Evolutionary conservation across 2,797 vertebrate species (phyloP).

Genomic region (Sebastiscus albofasciatus): DNA sequence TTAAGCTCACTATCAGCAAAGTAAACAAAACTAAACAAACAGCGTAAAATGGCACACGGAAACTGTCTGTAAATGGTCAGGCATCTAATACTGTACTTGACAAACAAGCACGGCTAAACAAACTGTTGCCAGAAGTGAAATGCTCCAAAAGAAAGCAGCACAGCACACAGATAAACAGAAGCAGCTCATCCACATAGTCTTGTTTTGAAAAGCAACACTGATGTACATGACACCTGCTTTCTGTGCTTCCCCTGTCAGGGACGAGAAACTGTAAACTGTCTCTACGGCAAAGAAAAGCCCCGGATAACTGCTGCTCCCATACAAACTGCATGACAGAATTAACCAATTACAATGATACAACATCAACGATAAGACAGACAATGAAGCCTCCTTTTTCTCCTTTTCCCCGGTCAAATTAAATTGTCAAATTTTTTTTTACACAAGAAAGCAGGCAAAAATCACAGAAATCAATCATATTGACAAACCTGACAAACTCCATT

Average conservation of each 20-base stretch:
- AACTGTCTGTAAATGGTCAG: not conserved
- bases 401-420: slow-evolving; percentile 80
- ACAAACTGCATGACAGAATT: slow-evolving; percentile 66
- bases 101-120: slow-evolving; percentile 9
- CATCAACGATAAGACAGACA: slow-evolving; percentile 65
- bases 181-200: not conserved
- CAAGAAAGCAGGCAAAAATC: slow-evolving; percentile 80
- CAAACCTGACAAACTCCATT: slow-evolving; percentile 99
- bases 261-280: slow-evolving; percentile 28
- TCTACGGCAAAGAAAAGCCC: slow-evolving; percentile 42
- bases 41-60: slow-evolving; percentile 6
- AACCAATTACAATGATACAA: slow-evolving; percentile 74
- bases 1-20: slow-evolving; percentile 58
- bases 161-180: slow-evolving; percentile 22
- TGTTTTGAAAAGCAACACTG: slow-evolving; percentile 1
- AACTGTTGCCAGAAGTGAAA: slow-evolving; percentile 26
- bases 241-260: slow-evolving; percentile 14
- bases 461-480: slow-evolving; percentile 91
- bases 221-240: slow-evolving; percentile 25
- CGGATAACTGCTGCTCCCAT: slow-evolving; percentile 36
- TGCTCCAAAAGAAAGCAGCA: not conserved
- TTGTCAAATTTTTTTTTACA: slow-evolving; percentile 74
- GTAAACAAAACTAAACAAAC: slow-evolving; percentile 73
- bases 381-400: slow-evolving; percentile 53
- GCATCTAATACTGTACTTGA: not conserved